A percentile compares a stretch with the other conserved stretches of the same genome.
Conservation (phyloP, 2,797 vertebrate species). For the Anolis apletophallus region DNA sequence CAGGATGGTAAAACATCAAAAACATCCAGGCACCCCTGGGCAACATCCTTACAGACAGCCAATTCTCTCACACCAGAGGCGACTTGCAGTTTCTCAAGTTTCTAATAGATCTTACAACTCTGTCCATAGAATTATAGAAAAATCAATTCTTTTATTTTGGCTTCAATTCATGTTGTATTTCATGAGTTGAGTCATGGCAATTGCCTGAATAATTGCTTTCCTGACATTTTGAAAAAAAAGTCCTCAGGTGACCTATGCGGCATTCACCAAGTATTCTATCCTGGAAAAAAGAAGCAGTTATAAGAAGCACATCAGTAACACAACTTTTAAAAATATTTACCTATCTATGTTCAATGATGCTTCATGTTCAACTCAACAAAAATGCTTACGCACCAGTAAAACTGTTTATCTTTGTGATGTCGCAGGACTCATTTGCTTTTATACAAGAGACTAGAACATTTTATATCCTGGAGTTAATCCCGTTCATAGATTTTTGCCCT, state of each 20-base stretch:
- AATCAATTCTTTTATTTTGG: neutral
- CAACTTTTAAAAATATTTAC: too few species aligned
- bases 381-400: neutral
- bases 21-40: too few species aligned
- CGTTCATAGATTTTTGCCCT: neutral
- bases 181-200: neutral
- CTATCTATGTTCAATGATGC: neutral
- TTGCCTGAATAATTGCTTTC: constrained; percentile 3
- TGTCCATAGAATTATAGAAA: neutral
- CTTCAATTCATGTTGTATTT: neutral
- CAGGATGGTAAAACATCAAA: too few species aligned
- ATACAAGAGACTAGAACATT: neutral
- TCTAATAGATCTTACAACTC: neutral
- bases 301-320: neutral
- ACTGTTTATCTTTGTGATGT: neutral
- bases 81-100: too few species aligned
- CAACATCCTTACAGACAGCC: too few species aligned
- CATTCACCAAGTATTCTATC: constrained; percentile 1
- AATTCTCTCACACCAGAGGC: too few species aligned
- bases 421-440: neutral
- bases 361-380: neutral
- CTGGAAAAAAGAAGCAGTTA: neutral
- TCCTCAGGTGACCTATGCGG: neutral
- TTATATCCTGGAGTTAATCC: neutral
- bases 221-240: constrained; percentile 17